These are phyloP conservation scores for Arvicanthis niloticus DNA, from an alignment of 2,113 vertebrate species.

Conservation along the genomic window DNA sequence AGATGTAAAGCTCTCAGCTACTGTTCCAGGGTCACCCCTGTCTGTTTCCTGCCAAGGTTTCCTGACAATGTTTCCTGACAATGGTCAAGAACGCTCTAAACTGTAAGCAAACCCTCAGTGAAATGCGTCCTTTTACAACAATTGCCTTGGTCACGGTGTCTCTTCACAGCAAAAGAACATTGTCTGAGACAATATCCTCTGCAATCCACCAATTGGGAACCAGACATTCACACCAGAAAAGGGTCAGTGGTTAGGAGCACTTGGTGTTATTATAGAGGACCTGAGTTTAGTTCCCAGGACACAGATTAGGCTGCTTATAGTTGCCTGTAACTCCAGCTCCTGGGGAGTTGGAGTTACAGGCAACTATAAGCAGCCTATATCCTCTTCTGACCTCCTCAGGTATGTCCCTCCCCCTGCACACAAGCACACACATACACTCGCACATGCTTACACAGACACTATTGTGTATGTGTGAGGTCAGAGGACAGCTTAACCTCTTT, in stretches of 20 bases:
- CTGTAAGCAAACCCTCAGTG: too few species aligned
- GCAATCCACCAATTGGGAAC: background rate
- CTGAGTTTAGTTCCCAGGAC: background rate
- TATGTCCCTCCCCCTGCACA: background rate
- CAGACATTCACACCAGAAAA: background rate
- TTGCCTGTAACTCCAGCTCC: background rate
- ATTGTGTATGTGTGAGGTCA: background rate
- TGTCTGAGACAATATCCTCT: background rate
- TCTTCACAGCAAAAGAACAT: background rate
- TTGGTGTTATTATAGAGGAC: background rate
- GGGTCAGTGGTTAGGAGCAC: background rate
- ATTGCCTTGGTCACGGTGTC: background rate
- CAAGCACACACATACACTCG: accelerated
- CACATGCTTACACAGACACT: background rate
- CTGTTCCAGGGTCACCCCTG: background rate
- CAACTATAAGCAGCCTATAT: too few species aligned
- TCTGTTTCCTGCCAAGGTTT: background rate
- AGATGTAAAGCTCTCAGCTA: background rate
- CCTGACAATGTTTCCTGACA: background rate
- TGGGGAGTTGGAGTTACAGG: too few species aligned
- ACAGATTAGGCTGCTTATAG: background rate
- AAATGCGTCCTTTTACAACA: background rate
- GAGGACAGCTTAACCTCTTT: background rate
- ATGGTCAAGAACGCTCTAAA: background rate
- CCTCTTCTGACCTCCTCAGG: background rate